phyloP scores from a whole-genome alignment of 2,113 vertebrate genomes.

The Seriola dumerili region DNA sequence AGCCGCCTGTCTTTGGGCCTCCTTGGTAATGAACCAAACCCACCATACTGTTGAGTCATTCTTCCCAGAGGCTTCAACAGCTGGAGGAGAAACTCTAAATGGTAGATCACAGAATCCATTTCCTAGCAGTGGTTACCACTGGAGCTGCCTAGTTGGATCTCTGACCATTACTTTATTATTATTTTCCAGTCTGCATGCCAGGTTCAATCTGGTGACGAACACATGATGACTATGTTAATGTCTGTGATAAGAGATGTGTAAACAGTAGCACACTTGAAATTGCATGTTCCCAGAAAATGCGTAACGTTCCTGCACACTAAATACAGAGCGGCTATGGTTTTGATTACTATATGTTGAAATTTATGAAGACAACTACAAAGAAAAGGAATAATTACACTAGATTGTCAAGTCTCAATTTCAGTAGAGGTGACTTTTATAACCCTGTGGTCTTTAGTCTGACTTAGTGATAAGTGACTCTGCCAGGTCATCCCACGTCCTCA shows the following conservation, averaged over 20 bases:
- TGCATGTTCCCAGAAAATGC: not conserved
- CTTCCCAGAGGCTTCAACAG: conserved; percentile 56
- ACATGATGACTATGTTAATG: not conserved
- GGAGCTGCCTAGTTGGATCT: conserved; percentile 4
- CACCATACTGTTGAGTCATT: conserved; percentile 70
- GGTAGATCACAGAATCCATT: conserved; percentile 43
- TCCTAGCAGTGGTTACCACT: conserved; percentile 14
- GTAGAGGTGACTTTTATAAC: conserved; percentile 16
- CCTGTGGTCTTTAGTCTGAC: conserved; percentile 12
- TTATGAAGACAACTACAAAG: not conserved
- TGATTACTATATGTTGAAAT: conserved; percentile 37
- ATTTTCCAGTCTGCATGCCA: conserved; percentile 30
- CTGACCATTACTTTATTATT: conserved; percentile 7
- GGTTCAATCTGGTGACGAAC: conserved; percentile 11
- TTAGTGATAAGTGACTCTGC: conserved; percentile 13
- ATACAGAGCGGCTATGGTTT: conserved; percentile 24
- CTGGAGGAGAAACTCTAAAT: conserved; percentile 51
- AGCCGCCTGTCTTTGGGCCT: conserved; percentile 23
- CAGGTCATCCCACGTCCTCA: not conserved
- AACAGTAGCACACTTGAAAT: conserved; percentile 12
- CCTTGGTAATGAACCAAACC: conserved; percentile 59
- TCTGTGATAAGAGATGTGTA: conserved; percentile 8
- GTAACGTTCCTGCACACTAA: not conserved
- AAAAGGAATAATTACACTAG: conserved; percentile 28
- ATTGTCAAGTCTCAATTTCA: conserved; percentile 22